A percentile compares a stretch with the other conserved stretches of the same genome.
Evolutionary conservation across 2,797 vertebrate species (phyloP).

Genomic region (Aphelocoma californica): DNA sequence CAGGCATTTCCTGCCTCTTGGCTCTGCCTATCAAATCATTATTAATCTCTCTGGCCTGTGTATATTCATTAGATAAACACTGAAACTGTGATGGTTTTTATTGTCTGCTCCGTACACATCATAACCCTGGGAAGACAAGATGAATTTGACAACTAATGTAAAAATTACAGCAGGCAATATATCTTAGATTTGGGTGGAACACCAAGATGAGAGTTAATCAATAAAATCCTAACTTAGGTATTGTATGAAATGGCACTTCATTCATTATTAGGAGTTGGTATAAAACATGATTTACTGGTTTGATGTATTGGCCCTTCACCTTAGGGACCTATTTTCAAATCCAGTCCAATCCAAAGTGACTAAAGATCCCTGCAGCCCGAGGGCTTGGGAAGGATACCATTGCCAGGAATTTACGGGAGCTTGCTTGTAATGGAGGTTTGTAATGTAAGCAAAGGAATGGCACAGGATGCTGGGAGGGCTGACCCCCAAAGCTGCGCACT

Average conservation of each 20-base stretch:
- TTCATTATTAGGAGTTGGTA: slow-evolving; percentile 85
- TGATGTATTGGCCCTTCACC: slow-evolving; percentile 75
- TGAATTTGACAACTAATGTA: slow-evolving; percentile 95
- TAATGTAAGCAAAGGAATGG: not conserved
- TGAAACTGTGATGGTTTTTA: slow-evolving; percentile 76
- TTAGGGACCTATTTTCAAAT: slow-evolving; percentile 70
- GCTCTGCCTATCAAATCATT: slow-evolving; percentile 43
- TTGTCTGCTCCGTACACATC: slow-evolving; percentile 80
- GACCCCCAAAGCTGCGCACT: not conserved
- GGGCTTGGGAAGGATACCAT: slow-evolving; percentile 34
- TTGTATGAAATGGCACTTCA: slow-evolving; percentile 94
- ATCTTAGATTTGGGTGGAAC: slow-evolving; percentile 90
- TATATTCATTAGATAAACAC: slow-evolving; percentile 75
- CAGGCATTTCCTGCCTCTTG: slow-evolving; percentile 8
- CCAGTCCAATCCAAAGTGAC: slow-evolving; percentile 69
- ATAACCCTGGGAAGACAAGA: slow-evolving; percentile 87
- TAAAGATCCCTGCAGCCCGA: slow-evolving; percentile 57
- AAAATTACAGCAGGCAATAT: slow-evolving; percentile 94
- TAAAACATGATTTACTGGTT: slow-evolving; percentile 73
- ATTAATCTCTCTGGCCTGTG: slow-evolving; percentile 61
- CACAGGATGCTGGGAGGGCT: not conserved
- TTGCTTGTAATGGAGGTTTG: not conserved
- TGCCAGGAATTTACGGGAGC: slow-evolving; percentile 22
- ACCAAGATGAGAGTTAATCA: slow-evolving; percentile 95
- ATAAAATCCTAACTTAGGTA: slow-evolving; percentile 92